phyloP scores from a whole-genome alignment of 2,888 invertebrate genomes.

The Diabrotica balteata region DNA sequence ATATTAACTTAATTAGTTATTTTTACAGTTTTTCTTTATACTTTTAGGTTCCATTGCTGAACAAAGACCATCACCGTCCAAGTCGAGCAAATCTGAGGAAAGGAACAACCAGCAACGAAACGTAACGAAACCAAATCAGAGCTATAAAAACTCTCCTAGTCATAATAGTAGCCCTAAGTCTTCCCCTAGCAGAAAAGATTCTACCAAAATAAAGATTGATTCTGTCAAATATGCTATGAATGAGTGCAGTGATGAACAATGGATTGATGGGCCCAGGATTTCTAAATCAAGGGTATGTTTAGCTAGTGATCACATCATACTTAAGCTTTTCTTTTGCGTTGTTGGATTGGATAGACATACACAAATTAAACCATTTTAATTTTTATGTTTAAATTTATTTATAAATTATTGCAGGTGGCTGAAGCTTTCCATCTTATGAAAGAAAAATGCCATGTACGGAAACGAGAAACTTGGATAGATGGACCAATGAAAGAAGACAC shows the following conservation, averaged over 20 bases:
- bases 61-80: constrained; percentile 48
- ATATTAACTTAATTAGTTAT: no score
- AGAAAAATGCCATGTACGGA: constrained; percentile 77
- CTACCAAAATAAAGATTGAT: constrained; percentile 64
- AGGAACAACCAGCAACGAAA: constrained; percentile 65
- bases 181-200: constrained; percentile 64
- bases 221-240: constrained; percentile 60
- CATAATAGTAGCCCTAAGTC: constrained; percentile 64
- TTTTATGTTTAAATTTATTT: no score
- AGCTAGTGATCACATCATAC: not conserved
- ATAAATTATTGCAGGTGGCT: constrained; percentile 56
- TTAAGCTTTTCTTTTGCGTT: no score
- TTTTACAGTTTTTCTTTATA: not conserved
- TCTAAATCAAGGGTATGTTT: constrained; percentile 68
- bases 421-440: constrained; percentile 82
- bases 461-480: constrained; percentile 94
- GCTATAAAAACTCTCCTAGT: constrained; percentile 64
- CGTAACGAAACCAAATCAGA: constrained; percentile 59
- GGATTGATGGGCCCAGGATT: constrained; percentile 95
- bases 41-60: constrained; percentile 69
- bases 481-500: constrained; percentile 80
- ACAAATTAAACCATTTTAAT: no score
- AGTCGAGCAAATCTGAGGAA: constrained; percentile 34
- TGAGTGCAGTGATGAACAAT: constrained; percentile 84
- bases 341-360: no score